Percentiles rank a stretch among this genome's conserved stretches.
Evolutionary conservation across 2,888 invertebrate genomes (phyloP).

Genomic region (Tholera decimalis): DNA sequence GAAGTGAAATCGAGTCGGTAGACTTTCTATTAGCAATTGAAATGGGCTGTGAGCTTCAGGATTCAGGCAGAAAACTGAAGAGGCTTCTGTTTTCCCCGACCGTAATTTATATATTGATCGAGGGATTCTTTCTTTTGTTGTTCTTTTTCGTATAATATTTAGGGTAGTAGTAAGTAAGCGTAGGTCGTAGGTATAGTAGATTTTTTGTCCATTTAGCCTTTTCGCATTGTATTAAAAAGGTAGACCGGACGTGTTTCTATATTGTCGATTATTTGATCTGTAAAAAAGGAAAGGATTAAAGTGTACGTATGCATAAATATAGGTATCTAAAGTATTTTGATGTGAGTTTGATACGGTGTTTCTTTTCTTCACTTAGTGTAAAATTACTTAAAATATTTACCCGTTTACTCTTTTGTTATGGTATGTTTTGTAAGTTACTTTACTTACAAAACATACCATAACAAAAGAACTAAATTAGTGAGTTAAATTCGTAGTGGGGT

Average conservation of each 20-base stretch:
- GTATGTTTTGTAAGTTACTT: no score
- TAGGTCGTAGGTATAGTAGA: neutral
- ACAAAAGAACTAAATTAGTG: no score
- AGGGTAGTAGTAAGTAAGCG: neutral
- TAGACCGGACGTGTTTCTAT: neutral
- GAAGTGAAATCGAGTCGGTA: constrained; percentile 55
- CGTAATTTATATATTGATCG: constrained; percentile 42
- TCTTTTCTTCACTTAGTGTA: no score
- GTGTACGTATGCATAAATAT: no score
- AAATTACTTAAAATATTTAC: no score
- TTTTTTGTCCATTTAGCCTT: neutral
- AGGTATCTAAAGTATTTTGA: no score
- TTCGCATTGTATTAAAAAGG: neutral
- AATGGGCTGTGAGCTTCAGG: constrained; percentile 64
- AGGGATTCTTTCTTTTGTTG: constrained; percentile 10
- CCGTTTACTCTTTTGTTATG: no score
- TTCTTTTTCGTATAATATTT: neutral
- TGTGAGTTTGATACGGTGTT: no score
- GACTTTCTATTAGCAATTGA: constrained; percentile 74
- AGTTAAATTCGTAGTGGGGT: no score
- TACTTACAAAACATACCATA: no score
- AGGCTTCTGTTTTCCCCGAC: constrained; percentile 51
- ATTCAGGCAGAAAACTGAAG: constrained; percentile 43
- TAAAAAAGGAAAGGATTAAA: no score
- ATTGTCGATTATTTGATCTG: neutral